These are phyloP conservation scores for Arothron firmamentum DNA, from an alignment of 2,113 vertebrate genomes.

Conservation along the genomic window DNA sequence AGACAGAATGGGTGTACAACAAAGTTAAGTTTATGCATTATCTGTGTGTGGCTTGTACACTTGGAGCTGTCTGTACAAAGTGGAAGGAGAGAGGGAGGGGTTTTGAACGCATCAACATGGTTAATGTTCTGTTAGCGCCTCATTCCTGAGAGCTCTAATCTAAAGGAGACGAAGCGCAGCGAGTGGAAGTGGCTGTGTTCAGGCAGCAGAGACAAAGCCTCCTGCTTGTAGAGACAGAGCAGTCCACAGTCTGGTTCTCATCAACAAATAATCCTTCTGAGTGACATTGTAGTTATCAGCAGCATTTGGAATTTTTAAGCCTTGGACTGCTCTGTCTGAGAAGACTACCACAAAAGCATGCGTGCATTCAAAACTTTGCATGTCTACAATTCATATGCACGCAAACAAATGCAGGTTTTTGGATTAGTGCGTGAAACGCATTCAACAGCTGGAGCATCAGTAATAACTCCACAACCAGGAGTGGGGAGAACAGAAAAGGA, in stretches of 20 bases:
- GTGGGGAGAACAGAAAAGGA: conserved; percentile 27
- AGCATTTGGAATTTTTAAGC: conserved; percentile 4
- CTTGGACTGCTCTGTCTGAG: conserved; percentile 35
- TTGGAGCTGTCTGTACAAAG: conserved; percentile 47
- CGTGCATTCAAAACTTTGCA: conserved; percentile 32
- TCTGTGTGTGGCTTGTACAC: conserved; percentile 47
- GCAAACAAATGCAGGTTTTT: conserved; percentile 20
- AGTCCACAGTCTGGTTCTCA: conserved; percentile 31
- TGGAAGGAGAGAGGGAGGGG: conserved; percentile 50
- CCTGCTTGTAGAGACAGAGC: conserved; percentile 48
- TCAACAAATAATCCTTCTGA: background rate
- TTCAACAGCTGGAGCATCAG: conserved; percentile 25
- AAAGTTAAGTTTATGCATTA: conserved; percentile 37
- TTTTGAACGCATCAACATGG: conserved; percentile 30
- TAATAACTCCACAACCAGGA: conserved; percentile 17
- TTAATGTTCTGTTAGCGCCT: conserved; percentile 33
- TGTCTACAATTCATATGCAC: conserved; percentile 6
- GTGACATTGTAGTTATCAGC: conserved; percentile 3
- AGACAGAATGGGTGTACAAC: conserved; percentile 35
- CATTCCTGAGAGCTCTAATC: conserved; percentile 32
- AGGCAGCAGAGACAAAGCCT: conserved; percentile 37
- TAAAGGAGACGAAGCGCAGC: conserved; percentile 24
- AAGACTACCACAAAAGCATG: conserved; percentile 21
- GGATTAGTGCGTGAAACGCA: conserved; percentile 51
- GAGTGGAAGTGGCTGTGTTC: conserved; percentile 47